Conservation (phyloP, 1,140 invertebrate species). For the Aphaenogaster floridana region DNA sequence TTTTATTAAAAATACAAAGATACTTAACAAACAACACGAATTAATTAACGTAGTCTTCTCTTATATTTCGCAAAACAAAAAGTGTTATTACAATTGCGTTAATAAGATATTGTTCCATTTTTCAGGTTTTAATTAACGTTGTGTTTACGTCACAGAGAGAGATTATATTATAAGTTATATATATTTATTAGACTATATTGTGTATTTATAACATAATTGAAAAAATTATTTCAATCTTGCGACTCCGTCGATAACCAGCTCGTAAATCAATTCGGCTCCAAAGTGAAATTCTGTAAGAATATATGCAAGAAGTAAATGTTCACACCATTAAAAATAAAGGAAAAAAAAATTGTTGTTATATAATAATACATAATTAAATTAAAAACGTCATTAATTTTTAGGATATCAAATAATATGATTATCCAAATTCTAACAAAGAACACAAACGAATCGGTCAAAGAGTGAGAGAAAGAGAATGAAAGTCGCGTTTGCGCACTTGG, state of each 20-base stretch:
- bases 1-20: background rate
- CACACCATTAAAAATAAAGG: background rate
- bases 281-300: background rate
- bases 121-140: background rate
- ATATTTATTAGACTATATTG: background rate
- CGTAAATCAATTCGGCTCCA: background rate
- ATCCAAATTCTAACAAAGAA: constrained; percentile 40
- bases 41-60: background rate
- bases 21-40: background rate
- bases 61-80: background rate
- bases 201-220: constrained; percentile 2
- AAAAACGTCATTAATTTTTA: constrained; percentile 52
- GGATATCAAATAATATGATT: constrained; percentile 52
- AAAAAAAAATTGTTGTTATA: constrained; percentile 18
- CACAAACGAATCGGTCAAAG: background rate
- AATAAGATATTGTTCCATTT: background rate
- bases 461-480: constrained; percentile 16
- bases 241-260: constrained; percentile 11
- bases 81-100: background rate
- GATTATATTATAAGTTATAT: background rate
- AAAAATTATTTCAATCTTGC: constrained; percentile 13
- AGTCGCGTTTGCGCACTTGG: constrained; percentile 6
- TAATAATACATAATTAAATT: constrained; percentile 21
- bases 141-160: background rate
- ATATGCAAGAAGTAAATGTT: background rate